Percentiles rank a stretch among this genome's conserved stretches.
Conservation (phyloP, 1,140 invertebrate species). For the Phymorhynchus buccinoides region DNA sequence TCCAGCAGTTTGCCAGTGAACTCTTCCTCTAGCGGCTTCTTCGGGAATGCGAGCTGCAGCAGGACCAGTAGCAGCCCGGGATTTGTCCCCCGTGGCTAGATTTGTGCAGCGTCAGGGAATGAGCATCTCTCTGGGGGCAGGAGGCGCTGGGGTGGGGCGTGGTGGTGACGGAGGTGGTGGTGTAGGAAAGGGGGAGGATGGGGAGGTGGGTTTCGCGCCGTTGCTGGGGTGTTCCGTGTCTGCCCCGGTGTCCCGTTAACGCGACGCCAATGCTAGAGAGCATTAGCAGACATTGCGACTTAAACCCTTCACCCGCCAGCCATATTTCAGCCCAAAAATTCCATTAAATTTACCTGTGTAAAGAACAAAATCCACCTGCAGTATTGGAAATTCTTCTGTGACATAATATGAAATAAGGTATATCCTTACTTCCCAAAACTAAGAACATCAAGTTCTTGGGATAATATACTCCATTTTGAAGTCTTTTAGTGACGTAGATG, state of each 20-base stretch:
- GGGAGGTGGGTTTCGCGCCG: neutral
- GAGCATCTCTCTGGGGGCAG: neutral
- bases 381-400: too few relatives aligned
- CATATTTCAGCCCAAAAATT: too few relatives aligned
- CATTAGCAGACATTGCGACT: conserved; percentile 40
- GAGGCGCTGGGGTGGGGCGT: conserved; percentile 1
- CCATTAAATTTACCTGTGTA: too few relatives aligned
- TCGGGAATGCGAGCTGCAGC: neutral
- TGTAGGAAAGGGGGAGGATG: neutral
- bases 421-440: too few relatives aligned
- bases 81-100: neutral
- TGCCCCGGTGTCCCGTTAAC: conserved; percentile 1
- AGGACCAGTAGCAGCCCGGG: too few relatives aligned
- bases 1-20: neutral
- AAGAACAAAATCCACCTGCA: too few relatives aligned
- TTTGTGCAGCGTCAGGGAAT: neutral
- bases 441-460: too few relatives aligned
- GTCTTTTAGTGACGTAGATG: too few relatives aligned
- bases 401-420: too few relatives aligned
- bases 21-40: neutral
- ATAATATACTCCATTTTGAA: too few relatives aligned
- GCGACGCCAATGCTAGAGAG: conserved; percentile 42
- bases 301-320: too few relatives aligned
- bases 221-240: neutral
- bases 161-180: conserved; percentile 31